phyloP scores from a whole-genome alignment of 2,113 vertebrate species.

The Hirundichthys speculiger region DNA sequence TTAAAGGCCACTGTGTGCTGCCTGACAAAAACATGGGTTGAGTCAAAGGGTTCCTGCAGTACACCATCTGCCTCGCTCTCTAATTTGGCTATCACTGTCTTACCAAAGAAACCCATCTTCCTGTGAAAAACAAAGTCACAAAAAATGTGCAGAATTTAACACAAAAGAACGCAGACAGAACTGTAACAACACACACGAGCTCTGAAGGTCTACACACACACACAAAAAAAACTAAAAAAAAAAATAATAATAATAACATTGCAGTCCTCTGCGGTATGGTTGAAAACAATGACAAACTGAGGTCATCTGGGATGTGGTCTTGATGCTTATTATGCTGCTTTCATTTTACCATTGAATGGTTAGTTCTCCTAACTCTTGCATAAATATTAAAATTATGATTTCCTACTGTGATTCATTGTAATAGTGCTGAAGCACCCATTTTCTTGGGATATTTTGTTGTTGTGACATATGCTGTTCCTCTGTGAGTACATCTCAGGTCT shows the following conservation, averaged over 20 bases:
- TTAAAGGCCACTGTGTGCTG: conserved; percentile 60
- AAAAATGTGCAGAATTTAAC: background rate
- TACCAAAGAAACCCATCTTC: conserved; percentile 37
- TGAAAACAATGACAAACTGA: conserved; percentile 22
- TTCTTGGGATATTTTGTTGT: no score
- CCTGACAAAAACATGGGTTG: conserved; percentile 64
- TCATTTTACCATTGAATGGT: no score
- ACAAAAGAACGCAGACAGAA: conserved; percentile 5
- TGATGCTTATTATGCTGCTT: no score
- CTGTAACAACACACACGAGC: background rate
- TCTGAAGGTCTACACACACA: background rate
- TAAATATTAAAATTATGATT: no score
- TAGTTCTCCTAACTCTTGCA: no score
- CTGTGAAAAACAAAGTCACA: conserved; percentile 8
- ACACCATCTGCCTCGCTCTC: conserved; percentile 58
- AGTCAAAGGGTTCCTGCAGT: conserved; percentile 67
- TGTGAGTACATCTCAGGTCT: no score
- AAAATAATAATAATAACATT: no score
- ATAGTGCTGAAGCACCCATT: no score
- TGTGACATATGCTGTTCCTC: no score
- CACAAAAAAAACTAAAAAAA: background rate
- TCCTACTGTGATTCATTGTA: no score
- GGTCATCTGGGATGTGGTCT: no score
- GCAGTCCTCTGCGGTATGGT: background rate
- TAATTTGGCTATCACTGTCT: conserved; percentile 50